Conservation (phyloP, 2,113 vertebrate genomes). For the Spilogale gracilis region DNA sequence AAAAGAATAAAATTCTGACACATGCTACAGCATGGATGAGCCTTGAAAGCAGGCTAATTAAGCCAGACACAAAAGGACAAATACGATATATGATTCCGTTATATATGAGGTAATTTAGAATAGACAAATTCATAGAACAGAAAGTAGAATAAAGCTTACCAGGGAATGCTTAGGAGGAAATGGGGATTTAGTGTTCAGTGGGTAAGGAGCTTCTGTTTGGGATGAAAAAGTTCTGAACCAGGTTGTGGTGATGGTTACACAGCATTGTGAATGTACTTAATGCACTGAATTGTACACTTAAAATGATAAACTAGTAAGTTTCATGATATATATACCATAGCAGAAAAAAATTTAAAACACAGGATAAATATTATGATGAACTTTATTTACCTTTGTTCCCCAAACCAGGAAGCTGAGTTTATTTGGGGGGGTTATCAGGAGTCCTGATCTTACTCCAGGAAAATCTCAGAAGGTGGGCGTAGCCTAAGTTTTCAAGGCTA, state of each 20-base stretch:
- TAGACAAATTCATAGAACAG: background rate
- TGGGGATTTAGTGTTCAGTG: background rate
- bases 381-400: background rate
- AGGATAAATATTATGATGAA: background rate
- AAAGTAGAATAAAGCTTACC: background rate
- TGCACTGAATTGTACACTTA: background rate
- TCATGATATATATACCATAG: background rate
- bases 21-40: background rate
- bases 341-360: background rate
- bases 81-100: background rate
- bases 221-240: background rate
- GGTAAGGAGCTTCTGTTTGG: background rate
- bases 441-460: background rate
- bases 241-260: background rate
- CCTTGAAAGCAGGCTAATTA: constrained; percentile 6
- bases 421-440: background rate
- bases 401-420: constrained; percentile 12
- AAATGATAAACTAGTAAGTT: background rate
- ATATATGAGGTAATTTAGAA: background rate
- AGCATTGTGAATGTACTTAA: background rate
- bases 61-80: constrained; percentile 7
- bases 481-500: background rate
- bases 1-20: constrained; percentile 1
- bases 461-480: background rate
- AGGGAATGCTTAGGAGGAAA: background rate